A percentile compares a stretch with the other conserved stretches of the same genome.
phyloP scores from a whole-genome alignment of 2,888 invertebrate species.

The Drosophila pseudotakahashii region DNA sequence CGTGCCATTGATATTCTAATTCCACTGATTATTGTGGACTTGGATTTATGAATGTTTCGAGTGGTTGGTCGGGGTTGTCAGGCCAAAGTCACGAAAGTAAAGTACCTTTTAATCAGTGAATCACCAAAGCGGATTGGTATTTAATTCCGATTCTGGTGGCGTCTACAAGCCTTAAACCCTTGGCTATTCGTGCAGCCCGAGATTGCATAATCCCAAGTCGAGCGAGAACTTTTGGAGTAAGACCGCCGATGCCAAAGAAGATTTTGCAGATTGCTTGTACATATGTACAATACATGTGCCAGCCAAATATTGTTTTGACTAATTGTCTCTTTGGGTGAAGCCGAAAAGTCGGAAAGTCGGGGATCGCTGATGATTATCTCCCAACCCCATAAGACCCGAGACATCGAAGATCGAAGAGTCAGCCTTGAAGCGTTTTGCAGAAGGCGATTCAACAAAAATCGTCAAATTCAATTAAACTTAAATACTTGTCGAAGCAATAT shows the following conservation, averaged over 20 bases:
- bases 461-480: slow-evolving; percentile 77
- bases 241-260: slow-evolving; percentile 77
- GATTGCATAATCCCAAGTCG: slow-evolving; percentile 55
- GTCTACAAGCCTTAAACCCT: slow-evolving; percentile 63
- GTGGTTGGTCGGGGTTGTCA: not conserved
- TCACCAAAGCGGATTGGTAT: slow-evolving; percentile 68
- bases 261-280: slow-evolving; percentile 70
- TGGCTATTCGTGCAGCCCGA: slow-evolving; percentile 18
- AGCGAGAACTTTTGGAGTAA: slow-evolving; percentile 57
- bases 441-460: slow-evolving; percentile 53
- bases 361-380: slow-evolving; percentile 66
- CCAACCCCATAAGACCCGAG: slow-evolving; percentile 5
- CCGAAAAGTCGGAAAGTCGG: not conserved
- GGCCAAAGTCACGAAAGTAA: slow-evolving; percentile 5
- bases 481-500: slow-evolving; percentile 78
- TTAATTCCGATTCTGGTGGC: slow-evolving; percentile 53
- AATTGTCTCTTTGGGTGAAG: slow-evolving; percentile 58
- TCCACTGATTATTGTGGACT: slow-evolving; percentile 25
- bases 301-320: slow-evolving; percentile 70
- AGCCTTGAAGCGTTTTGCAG: slow-evolving; percentile 74
- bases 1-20: slow-evolving; percentile 43
- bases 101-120: slow-evolving; percentile 61
- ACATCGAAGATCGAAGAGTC: slow-evolving; percentile 22
- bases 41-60: slow-evolving; percentile 22
- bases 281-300: slow-evolving; percentile 40